Evolutionary conservation across 2,888 invertebrate genomes (phyloP), one percentile per base, ranked within the genome.

Genomic region (Phrixothrix hirtus): DNA sequence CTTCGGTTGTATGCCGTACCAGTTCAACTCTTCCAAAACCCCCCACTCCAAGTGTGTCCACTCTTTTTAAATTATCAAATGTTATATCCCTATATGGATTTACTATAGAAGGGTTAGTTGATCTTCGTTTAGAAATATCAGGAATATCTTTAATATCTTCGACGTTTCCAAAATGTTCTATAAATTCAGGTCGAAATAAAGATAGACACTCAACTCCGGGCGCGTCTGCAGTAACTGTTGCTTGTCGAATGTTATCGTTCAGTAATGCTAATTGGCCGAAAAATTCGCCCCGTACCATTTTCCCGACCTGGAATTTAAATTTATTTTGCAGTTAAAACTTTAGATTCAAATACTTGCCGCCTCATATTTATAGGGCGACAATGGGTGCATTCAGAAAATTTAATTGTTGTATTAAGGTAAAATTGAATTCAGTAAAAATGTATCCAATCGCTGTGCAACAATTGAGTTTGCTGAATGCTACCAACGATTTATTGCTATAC

Each of bases 21-120:
- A 92, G 78, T 69, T 92, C 93, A 0, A 95, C 95, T 1, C 93
- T 81, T 0, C 95, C 95, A 69, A 95, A 95, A 1, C 95, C 95
- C 2, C 96, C 96, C 9, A 95, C 89, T 1, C 96, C 96, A 60
- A 96, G 79, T 0, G 94, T 95, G 13, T 89, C 89, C 11, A 92
- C 79, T 52, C 87, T 84, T 65, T 89, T 88, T 60, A 97, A 78
- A 66, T 95, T 90, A 15, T 83, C 81, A 35, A 96, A 76, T 46
- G 85, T 80, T 16, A 96, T 80, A 55, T 83, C 81, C 15, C 83
- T 81, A 70, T 85, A 85, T 12, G 53, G 52, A 4, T 54, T 57
- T 11, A 57, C 53, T n/a, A 57, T 48, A n/a, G 60, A 58, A 5
- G 59, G 56, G 7, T 14, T 1, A 10, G 21, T 29, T 6, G 26